Evolutionary conservation across 2,113 vertebrate genomes (phyloP).

Genomic region (Cranoglanis bouderius): DNA sequence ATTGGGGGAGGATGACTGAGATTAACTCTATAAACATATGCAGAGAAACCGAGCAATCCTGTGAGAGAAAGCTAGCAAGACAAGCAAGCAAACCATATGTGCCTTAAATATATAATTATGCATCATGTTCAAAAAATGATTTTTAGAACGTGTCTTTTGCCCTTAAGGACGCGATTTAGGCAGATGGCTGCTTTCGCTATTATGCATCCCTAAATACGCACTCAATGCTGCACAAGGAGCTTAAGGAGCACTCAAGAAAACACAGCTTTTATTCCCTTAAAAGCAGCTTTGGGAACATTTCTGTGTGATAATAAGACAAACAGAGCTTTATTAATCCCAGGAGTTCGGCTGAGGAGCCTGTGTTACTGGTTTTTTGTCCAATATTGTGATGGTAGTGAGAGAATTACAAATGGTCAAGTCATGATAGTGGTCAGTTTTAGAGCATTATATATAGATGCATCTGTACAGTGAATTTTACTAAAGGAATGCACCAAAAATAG

Average conservation of each 20-base stretch:
- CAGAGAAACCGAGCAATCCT: slow-evolving; percentile 1
- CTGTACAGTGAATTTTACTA: slow-evolving; percentile 9
- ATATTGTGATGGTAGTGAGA: not conserved
- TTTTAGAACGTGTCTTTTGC: slow-evolving; percentile 50
- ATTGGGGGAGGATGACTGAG: not conserved
- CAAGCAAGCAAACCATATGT: slow-evolving; percentile 51
- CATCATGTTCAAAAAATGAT: slow-evolving; percentile 48
- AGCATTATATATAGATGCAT: slow-evolving; percentile 16
- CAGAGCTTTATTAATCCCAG: slow-evolving; percentile 25
- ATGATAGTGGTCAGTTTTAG: slow-evolving; percentile 15
- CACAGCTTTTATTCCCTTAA: slow-evolving; percentile 37
- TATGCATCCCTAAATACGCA: slow-evolving; percentile 48
- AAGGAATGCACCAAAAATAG: slow-evolving; percentile 6
- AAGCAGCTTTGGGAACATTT: slow-evolving; percentile 37
- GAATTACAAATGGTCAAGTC: not conserved
- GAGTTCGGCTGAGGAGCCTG: slow-evolving; percentile 5
- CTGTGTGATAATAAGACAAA: slow-evolving; percentile 44
- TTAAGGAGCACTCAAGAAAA: slow-evolving; percentile 28
- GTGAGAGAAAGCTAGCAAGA: slow-evolving; percentile 45
- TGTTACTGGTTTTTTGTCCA: not conserved
- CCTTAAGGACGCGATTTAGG: slow-evolving; percentile 45
- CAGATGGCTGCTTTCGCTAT: slow-evolving; percentile 53
- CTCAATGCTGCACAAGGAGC: slow-evolving; percentile 34
- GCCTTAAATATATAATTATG: slow-evolving; percentile 58
- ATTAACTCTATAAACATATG: slow-evolving; percentile 35